Conservation (phyloP, 1,140 invertebrate species). For the Dendrolimus punctatus region DNA sequence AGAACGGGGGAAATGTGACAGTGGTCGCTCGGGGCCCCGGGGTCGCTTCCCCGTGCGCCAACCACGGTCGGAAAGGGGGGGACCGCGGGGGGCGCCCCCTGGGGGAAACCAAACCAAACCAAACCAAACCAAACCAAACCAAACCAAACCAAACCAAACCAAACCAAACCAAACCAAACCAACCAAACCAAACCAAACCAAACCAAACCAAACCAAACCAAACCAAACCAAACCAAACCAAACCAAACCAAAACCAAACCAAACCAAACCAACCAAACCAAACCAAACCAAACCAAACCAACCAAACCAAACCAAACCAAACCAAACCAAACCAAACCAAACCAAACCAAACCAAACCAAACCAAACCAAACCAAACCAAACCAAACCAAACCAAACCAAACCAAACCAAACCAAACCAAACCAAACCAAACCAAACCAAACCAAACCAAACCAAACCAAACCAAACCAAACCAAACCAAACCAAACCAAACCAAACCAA, state of each 20-base stretch:
- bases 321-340: slow-evolving; percentile 4
- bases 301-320: background rate
- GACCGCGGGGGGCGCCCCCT: too few species aligned
- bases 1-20: too few species aligned
- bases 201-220: background rate
- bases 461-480: slow-evolving; percentile 3
- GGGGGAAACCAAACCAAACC: too few species aligned
- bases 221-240: background rate
- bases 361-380: background rate
- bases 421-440: background rate
- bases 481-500: slow-evolving; percentile 4
- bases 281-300: background rate
- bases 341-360: slow-evolving; percentile 6
- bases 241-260: too few species aligned
- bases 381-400: background rate
- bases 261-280: too few species aligned
- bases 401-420: too few species aligned
- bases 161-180: slow-evolving; percentile 4
- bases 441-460: slow-evolving; percentile 6
- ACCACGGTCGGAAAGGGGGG: too few species aligned
- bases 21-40: too few species aligned
- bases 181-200: slow-evolving; percentile 1
- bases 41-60: too few species aligned
- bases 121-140: background rate
- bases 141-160: slow-evolving; percentile 5